phyloP scores from a whole-genome alignment of 2,113 vertebrate genomes.

The Sula dactylatra region DNA sequence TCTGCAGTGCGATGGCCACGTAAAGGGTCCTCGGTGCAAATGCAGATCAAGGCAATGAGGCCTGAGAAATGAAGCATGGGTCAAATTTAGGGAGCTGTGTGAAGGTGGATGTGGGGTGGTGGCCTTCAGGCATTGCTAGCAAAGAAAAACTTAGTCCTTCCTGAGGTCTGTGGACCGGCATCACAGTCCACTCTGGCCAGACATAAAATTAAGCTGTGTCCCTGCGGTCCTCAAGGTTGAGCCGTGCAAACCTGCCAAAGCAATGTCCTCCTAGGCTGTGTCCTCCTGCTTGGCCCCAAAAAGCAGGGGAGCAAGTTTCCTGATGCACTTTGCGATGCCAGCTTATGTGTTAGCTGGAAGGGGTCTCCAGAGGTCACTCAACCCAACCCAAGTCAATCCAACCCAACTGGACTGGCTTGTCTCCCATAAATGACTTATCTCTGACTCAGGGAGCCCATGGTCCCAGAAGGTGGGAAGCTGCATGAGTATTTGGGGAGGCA shows the following conservation, averaged over 20 bases:
- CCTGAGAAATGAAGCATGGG: not conserved
- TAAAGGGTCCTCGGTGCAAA: not conserved
- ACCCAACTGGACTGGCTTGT: not conserved
- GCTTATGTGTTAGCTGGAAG: not conserved
- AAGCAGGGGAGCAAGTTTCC: not conserved
- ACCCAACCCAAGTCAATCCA: not conserved
- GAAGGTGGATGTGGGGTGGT: not conserved
- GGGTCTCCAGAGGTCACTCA: not conserved
- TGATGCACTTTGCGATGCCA: not conserved
- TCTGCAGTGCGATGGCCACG: rapidly evolving
- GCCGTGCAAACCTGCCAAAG: not conserved
- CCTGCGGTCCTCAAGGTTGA: not conserved
- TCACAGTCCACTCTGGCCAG: not conserved
- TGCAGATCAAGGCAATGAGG: not conserved
- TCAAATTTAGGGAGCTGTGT: not conserved
- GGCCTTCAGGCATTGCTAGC: not conserved
- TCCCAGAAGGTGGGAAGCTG: not conserved
- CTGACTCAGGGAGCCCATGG: not conserved
- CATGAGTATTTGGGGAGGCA: not conserved
- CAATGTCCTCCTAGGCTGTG: not conserved
- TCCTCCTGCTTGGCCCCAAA: not conserved
- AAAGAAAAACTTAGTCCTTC: not conserved
- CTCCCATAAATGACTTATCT: not conserved
- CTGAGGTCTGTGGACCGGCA: rapidly evolving
- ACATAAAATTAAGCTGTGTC: not conserved